Percentiles rank a stretch among this genome's conserved stretches.
phyloP scores from a whole-genome alignment of 1,140 invertebrate species.

The Caenorhabditis inopinata region DNA sequence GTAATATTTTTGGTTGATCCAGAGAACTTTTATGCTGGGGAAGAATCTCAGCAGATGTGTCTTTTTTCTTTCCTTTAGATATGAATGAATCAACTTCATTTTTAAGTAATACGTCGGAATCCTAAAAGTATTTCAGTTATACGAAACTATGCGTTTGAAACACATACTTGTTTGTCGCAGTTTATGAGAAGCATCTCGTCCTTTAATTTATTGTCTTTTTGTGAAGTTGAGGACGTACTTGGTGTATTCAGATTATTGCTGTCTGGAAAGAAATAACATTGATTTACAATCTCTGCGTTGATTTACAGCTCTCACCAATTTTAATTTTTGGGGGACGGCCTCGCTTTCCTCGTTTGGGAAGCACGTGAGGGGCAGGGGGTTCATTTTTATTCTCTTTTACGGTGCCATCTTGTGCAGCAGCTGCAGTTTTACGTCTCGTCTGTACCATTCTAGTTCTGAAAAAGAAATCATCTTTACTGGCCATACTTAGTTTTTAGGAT shows the following conservation, averaged over 20 bases:
- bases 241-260: background rate
- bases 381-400: background rate
- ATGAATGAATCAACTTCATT: too few species aligned
- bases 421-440: background rate
- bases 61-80: too few species aligned
- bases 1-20: too few species aligned
- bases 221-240: background rate
- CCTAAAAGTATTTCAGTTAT: too few species aligned
- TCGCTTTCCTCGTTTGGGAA: background rate
- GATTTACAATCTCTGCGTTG: background rate
- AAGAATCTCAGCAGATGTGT: too few species aligned
- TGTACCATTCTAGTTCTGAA: background rate
- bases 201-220: background rate
- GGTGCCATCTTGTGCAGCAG: background rate
- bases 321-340: slow-evolving; percentile 6
- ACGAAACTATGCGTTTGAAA: too few species aligned
- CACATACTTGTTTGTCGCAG: background rate
- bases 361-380: background rate
- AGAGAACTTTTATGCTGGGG: too few species aligned
- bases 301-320: background rate
- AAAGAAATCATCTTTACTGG: background rate
- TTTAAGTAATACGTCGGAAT: too few species aligned
- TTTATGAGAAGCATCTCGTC: background rate
- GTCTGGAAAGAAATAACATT: background rate
- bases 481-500: background rate